Base-by-base conservation (phyloP, 2,888 invertebrate genomes). In the Euzophera pinguis region DNA sequence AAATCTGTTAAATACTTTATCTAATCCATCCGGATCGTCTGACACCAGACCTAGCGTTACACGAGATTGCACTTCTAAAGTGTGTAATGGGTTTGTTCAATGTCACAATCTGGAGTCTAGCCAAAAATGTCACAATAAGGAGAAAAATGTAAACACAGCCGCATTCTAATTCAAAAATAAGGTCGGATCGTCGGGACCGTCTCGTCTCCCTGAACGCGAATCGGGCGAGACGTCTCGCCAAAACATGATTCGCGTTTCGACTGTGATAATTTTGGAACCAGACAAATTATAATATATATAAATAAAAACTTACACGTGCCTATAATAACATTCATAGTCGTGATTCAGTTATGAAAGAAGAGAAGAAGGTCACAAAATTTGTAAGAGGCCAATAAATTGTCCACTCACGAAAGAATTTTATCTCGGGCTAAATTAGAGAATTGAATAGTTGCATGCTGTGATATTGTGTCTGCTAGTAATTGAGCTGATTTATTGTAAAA, bases 141-240 rank as follows among this genome's bases (percentile, higher is more conserved):
- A 75, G 82, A 82, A 81, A 84, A 81, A 84, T 84, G 83, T 87
- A 86, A 87, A 87, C 84, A 85, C 78, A 82, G 79, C 73, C 84
- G 82, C 82, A 87, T 81, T 84, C 81, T 84, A 78, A 81, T 80
- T 80, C 75, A 74, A 84, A 81, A 86, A 83, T 84, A 84, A 84
- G 83, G 84, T 83, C 78, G 81, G 62, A 67, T 64, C 59, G 62
- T 54, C 66, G 62, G 66, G 69, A 71, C 69, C 67, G 70, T 78
- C 78, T 77, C 69, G 81, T 75, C 79, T 81, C 78, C 61, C 66
- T 42, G 73, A 67, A 67, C 70, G 64, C 72, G 71, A 73, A 64
- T 66, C 68, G 69, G 54, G 55, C 62, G 64, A 63, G 69, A 73
- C 68, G 81, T 82, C 82, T 81, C 78, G 82, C 75, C 80, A 81